Base-by-base conservation (phyloP, 2,888 invertebrate species). In the Phytoseiulus persimilis region DNA sequence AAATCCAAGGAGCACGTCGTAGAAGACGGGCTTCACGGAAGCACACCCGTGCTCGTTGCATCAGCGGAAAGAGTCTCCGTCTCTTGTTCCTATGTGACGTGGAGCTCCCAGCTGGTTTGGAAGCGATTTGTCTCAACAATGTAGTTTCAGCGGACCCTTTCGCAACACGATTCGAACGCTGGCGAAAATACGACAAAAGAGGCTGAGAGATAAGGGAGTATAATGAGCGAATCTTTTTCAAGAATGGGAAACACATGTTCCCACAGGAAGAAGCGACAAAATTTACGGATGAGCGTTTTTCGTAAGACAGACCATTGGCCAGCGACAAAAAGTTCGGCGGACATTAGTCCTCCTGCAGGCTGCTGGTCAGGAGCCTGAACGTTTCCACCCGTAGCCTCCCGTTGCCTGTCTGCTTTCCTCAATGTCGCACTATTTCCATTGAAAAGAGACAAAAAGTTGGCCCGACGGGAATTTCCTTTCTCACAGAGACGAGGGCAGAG, bases 231-330 rank as follows among this genome's bases (percentile, higher is more conserved):
- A 65, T 14, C 65, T 14, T 23, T 65, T 65, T 65, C 65, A 65
- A 65, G 28, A 65, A 65, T 65, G 65, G 18, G 18, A 65, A 65
- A 65, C 65, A 14, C 28, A 65, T 23, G 23, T 65, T 23, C 65
- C 18, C 65, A 65, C 14, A 65, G 18, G 65, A 65, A 23, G 65
- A 65, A 65, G 65, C 65, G 65, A 65, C 65, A 28, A 65, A 65
- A 65, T 65, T 65, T 65, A 65, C 65, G 65, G 65, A 65, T 65
- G 65, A 65, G 28, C 65, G 65, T 65, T 28, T 65, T 28, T 65
- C 65, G 65, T 65, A 65, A 65, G 65, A 65, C 87, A 87, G n/a
- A 87, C 87, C 87, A 87, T 87, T 87, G 87, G 87, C 39, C 87
- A 87, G 32, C 87, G 87, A 87, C 87, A 87, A 87, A n/a, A 87